Percentiles rank a stretch among this genome's conserved stretches.
Conservation (phyloP, 2,797 vertebrate genomes). For the Urocyon cinereoargenteus region DNA sequence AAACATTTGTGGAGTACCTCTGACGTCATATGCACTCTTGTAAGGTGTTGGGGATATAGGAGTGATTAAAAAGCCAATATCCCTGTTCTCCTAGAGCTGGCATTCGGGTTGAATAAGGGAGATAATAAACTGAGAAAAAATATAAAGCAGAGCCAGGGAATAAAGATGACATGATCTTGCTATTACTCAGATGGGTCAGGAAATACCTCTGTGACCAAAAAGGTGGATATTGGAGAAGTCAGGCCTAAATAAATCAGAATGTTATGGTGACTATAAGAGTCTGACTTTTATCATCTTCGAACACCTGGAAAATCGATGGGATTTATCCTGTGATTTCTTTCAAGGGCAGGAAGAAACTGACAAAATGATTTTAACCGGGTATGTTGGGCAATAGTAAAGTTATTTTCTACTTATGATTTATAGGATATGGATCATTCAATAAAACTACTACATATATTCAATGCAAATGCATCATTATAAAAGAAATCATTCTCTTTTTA, state of each 20-base stretch:
- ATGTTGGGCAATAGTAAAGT: neutral
- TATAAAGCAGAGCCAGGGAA: neutral
- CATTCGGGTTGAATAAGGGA: neutral
- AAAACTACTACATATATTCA: neutral
- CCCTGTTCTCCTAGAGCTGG: neutral
- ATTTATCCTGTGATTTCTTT: slow-evolving; percentile 22
- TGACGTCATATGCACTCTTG: neutral
- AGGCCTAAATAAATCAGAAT: neutral
- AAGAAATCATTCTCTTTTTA: neutral
- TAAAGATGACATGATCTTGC: neutral
- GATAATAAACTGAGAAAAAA: neutral
- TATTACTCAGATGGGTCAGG: neutral
- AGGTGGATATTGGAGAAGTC: neutral
- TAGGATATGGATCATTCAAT: neutral
- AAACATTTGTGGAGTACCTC: neutral
- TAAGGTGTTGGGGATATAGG: neutral
- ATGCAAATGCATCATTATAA: neutral
- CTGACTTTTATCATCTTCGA: slow-evolving; percentile 49
- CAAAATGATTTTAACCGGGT: slow-evolving; percentile 23
- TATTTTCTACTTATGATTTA: slow-evolving; percentile 28
- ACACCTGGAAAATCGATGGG: slow-evolving; percentile 2
- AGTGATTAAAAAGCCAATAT: neutral
- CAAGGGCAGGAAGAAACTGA: neutral
- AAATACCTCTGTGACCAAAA: neutral
- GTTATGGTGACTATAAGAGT: neutral